Percentiles rank a stretch among this genome's conserved stretches.
These are phyloP conservation scores for Pterocles orientalis DNA, from an alignment of 2,113 vertebrate species.

Conservation along the genomic window DNA sequence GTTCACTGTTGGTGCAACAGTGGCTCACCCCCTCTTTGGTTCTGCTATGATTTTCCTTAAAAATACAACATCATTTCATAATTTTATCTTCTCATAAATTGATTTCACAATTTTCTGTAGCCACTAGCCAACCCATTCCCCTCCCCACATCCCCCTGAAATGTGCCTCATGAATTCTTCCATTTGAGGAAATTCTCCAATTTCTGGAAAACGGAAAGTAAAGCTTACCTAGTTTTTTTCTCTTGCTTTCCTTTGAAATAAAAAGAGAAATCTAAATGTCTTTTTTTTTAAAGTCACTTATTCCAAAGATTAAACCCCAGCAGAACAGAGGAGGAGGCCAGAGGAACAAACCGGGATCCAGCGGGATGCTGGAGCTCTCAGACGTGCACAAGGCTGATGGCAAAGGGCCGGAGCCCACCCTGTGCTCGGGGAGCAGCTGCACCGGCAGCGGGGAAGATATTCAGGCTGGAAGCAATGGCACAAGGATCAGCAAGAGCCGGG, in stretches of 20 bases:
- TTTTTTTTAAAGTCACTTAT: no score
- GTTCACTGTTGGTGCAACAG: neutral
- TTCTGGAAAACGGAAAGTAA: neutral
- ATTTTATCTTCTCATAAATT: neutral
- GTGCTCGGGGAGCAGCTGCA: neutral
- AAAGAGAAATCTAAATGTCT: neutral
- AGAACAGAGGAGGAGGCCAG: accelerated
- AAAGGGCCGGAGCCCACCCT: neutral
- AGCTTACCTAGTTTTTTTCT: neutral
- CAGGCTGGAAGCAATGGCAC: neutral
- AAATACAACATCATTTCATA: neutral
- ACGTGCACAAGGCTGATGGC: no score
- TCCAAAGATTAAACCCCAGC: no score
- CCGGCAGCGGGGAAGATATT: neutral
- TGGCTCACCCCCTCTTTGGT: neutral
- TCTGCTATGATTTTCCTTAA: neutral
- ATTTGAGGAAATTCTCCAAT: neutral
- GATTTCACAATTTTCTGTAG: neutral
- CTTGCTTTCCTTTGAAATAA: neutral
- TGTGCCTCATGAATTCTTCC: neutral
- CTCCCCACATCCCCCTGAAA: no score
- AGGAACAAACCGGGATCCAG: neutral
- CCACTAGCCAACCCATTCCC: neutral
- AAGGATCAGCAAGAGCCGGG: neutral
- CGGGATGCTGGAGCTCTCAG: neutral